Conservation (phyloP, 1,140 invertebrate genomes). For the Parapsyche elsis region DNA sequence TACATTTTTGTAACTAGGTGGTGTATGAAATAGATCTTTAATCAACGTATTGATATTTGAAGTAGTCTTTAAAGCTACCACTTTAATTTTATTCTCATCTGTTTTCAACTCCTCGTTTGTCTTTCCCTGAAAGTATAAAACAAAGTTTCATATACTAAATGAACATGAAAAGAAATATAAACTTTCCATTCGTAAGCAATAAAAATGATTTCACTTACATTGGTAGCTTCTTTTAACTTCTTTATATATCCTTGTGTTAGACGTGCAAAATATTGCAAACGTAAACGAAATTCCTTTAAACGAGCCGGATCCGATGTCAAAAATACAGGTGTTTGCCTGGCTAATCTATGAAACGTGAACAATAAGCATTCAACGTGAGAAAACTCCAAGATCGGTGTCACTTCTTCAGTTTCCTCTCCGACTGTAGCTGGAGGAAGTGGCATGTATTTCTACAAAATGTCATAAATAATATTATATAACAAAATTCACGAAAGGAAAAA, state of each 20-base stretch:
- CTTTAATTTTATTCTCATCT: conserved; percentile 87
- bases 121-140: conserved; percentile 70
- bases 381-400: conserved; percentile 85
- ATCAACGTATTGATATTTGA: conserved; percentile 94
- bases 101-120: conserved; percentile 77
- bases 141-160: too few species aligned
- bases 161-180: too few species aligned
- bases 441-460: conserved; percentile 73
- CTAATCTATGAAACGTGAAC: conserved; percentile 90
- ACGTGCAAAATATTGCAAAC: conserved; percentile 92
- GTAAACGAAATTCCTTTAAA: conserved; percentile 88
- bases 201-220: conserved; percentile 57
- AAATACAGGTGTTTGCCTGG: conserved; percentile 78
- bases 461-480: background rate
- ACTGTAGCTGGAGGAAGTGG: conserved; percentile 81
- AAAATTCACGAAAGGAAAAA: background rate
- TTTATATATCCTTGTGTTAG: conserved; percentile 94
- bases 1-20: conserved; percentile 90
- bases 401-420: conserved; percentile 68
- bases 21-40: conserved; percentile 93
- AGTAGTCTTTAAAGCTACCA: conserved; percentile 88
- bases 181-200: background rate
- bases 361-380: conserved; percentile 94
- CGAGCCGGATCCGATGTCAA: conserved; percentile 81
- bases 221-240: conserved; percentile 87